Base-by-base conservation (phyloP, 1,140 invertebrate species). In the Neoseiulus cucumeris region DNA sequence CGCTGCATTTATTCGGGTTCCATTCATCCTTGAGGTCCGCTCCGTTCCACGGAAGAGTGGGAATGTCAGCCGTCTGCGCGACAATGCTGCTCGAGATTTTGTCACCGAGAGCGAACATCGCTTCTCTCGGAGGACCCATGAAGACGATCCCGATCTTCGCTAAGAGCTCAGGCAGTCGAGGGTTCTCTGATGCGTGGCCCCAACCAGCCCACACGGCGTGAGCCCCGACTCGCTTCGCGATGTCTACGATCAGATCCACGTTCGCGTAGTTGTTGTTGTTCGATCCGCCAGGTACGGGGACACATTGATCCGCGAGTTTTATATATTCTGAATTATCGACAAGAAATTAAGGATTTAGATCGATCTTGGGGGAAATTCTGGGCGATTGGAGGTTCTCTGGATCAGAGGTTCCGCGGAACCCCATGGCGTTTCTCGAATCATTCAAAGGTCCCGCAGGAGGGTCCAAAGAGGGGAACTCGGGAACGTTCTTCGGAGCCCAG, bases 261-360 rank as follows among this genome's bases (percentile, higher is more conserved):
- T 99, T 99, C n/a, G 96, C 96, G 73, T 98, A 99, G 76, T 99
- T 99, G 73, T 98, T 98, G 75, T 98, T 98, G 75, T 99, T 99
- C 0, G 91, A 84, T 2, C 96, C 96, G 7, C 94, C 94, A 30
- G 93, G 91, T 0, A 98, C 95, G 1, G 91, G 89, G 0, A 98
- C 93, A 74, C 95, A 95, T 74, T 96, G 91, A 77, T 99, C 95
- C 9, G 94, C 94, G 88, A 98, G 91, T 78, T 96, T 94, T 68
- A 99, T 96, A 74, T 98, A 99, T 73, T 98, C 92, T 70, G 66
- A 55, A 25, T 1, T 44, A 42, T 33, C 17, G 33, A 39, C 6
- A 7, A 65, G 28, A 28, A 0, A 25, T 0, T 20, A 25, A 17
- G 1, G 25, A 44, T 7, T 66, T 45, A 6, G 7, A 17, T n/a